phyloP scores from a whole-genome alignment of 2,797 vertebrate species.

The Dermochelys coriacea region DNA sequence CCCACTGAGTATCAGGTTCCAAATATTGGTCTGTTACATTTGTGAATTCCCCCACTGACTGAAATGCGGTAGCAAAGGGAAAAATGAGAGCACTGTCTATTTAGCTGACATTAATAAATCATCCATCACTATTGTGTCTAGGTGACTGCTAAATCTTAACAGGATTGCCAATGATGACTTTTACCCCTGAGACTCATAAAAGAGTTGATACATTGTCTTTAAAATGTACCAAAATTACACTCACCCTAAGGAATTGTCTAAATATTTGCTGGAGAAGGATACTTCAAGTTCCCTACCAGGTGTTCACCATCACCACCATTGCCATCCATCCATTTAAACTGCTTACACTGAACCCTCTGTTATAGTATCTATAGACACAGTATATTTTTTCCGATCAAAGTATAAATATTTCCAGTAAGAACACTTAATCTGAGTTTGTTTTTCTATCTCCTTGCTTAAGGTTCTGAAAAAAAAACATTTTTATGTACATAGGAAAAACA shows the following conservation, averaged over 20 bases:
- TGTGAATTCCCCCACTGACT: background rate
- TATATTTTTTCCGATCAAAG: background rate
- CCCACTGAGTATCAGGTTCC: background rate
- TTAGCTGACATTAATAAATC: background rate
- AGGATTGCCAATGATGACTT: background rate
- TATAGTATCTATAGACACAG: fast-evolving
- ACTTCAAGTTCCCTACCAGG: background rate
- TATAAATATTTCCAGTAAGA: background rate
- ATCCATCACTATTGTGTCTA: background rate
- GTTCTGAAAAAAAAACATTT: background rate
- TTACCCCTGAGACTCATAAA: background rate
- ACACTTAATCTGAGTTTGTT: background rate
- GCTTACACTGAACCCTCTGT: background rate
- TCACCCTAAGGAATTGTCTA: background rate
- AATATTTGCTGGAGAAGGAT: background rate
- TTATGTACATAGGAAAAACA: background rate
- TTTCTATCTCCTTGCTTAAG: background rate
- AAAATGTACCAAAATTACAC: background rate
- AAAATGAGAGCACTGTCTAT: background rate
- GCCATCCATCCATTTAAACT: background rate
- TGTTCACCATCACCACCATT: background rate
- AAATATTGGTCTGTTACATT: background rate
- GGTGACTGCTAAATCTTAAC: background rate
- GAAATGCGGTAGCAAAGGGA: background rate
- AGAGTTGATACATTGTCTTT: background rate